Conservation (phyloP, 2,888 invertebrate genomes). For the Adelognathus sp. region DNA sequence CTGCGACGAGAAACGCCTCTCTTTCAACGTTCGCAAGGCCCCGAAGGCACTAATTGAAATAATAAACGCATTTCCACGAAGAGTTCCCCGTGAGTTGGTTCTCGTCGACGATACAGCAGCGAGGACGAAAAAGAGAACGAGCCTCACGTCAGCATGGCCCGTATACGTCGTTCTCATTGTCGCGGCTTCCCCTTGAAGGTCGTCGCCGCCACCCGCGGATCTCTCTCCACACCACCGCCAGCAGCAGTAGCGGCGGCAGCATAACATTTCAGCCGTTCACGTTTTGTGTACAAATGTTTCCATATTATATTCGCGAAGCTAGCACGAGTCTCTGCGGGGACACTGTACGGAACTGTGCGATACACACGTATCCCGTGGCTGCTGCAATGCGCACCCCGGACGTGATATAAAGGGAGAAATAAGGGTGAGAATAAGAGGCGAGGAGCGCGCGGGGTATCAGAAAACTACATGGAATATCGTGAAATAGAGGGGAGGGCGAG, state of each 20-base stretch:
- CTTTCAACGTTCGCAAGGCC: conserved; percentile 34
- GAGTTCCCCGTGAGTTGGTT: conserved; percentile 33
- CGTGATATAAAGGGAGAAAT: conserved; percentile 9
- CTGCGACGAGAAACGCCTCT: conserved; percentile 6
- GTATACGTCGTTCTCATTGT: conserved; percentile 29
- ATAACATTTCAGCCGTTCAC: conserved; percentile 64
- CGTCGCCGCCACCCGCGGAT: conserved; percentile 51
- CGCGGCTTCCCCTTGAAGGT: conserved; percentile 30
- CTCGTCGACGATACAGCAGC: conserved; percentile 15
- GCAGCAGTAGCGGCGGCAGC: conserved; percentile 52
- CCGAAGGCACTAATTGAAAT: conserved; percentile 79
- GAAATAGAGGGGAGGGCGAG: conserved; percentile 17
- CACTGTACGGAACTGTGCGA: not conserved
- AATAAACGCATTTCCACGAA: conserved; percentile 74
- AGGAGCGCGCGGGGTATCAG: not conserved
- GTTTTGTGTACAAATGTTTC: conserved; percentile 76
- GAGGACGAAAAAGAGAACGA: conserved; percentile 32
- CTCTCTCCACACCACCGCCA: conserved; percentile 34
- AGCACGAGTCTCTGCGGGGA: conserved; percentile 28
- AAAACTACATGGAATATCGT: not conserved
- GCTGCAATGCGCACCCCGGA: conserved; percentile 2
- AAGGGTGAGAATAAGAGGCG: conserved; percentile 22
- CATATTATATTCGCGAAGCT: conserved; percentile 68
- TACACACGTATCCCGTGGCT: conserved; percentile 11
- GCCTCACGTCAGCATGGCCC: conserved; percentile 51